Conservation (phyloP, 2,113 vertebrate genomes). For the Eudyptes chrysolophus region DNA sequence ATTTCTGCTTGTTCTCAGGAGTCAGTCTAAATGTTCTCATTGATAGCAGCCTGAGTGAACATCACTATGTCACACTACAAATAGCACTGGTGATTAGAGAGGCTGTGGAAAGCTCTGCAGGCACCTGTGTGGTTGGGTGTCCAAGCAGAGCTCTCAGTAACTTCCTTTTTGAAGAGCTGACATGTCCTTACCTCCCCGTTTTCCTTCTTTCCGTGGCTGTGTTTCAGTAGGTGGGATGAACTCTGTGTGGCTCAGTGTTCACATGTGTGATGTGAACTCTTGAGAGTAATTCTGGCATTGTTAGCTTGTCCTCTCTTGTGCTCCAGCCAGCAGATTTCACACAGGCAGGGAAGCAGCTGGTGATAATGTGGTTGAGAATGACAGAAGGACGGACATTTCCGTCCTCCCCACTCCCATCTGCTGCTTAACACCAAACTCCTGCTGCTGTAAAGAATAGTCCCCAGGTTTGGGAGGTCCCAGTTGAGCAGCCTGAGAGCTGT, state of each 20-base stretch:
- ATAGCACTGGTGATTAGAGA: background rate
- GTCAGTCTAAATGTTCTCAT: background rate
- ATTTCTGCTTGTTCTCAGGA: background rate
- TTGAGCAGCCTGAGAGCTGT: background rate
- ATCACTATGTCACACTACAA: background rate
- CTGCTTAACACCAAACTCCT: background rate
- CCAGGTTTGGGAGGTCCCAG: background rate
- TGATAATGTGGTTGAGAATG: background rate
- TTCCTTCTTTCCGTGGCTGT: background rate
- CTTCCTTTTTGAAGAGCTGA: background rate
- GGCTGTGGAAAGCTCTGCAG: background rate
- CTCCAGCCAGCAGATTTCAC: background rate
- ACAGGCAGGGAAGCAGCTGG: background rate
- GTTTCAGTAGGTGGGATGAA: background rate
- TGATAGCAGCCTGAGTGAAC: background rate
- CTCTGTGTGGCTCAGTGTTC: background rate
- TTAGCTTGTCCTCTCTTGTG: background rate
- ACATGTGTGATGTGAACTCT: background rate
- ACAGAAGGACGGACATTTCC: background rate
- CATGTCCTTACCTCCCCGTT: background rate
- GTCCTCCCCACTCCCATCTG: conserved; percentile 1
- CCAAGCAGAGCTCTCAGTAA: background rate
- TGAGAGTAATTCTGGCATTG: background rate
- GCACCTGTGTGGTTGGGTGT: background rate
- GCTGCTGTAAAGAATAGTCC: background rate